Conservation (phyloP, 92 coral and sea anemone genomes). For the Porites evermanni region DNA sequence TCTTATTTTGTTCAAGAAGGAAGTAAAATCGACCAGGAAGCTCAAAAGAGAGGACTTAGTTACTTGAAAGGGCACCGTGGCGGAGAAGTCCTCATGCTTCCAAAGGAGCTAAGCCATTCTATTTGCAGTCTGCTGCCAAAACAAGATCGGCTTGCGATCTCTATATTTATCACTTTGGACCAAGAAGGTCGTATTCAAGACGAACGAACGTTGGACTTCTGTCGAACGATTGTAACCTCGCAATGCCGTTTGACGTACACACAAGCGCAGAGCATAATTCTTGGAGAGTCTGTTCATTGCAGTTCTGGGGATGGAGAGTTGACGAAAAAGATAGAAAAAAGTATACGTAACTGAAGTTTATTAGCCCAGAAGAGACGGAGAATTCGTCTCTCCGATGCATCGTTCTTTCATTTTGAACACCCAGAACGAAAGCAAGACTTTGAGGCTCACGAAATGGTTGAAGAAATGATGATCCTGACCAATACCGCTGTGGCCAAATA, state of each 20-base stretch:
- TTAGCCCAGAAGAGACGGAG: constrained; percentile 54
- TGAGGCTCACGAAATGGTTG: constrained; percentile 74
- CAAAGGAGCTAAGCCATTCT: constrained; percentile 58
- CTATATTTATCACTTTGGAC: constrained; percentile 50
- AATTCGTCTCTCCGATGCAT: constrained; percentile 49
- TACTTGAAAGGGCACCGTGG: constrained; percentile 52
- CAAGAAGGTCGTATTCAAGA: constrained; percentile 51
- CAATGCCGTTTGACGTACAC: constrained; percentile 59
- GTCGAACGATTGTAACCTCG: constrained; percentile 58
- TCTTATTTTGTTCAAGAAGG: constrained; percentile 66
- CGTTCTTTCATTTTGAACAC: constrained; percentile 37
- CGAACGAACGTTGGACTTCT: constrained; percentile 35
- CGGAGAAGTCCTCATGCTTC: constrained; percentile 73
- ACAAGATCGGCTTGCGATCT: constrained; percentile 62
- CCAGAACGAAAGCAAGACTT: constrained; percentile 40
- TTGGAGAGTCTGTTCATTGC: not conserved
- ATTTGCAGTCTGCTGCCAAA: constrained; percentile 71
- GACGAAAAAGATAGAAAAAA: constrained; percentile 31
- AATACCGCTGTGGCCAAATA: constrained; percentile 54
- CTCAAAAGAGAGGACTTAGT: constrained; percentile 60
- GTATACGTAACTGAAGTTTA: constrained; percentile 22
- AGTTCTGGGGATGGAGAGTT: not conserved
- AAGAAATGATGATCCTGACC: constrained; percentile 71
- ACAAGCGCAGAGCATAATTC: constrained; percentile 60
- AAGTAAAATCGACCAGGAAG: constrained; percentile 67